phyloP scores from a whole-genome alignment of 2,113 vertebrate species.

The Eptesicus fuscus region DNA sequence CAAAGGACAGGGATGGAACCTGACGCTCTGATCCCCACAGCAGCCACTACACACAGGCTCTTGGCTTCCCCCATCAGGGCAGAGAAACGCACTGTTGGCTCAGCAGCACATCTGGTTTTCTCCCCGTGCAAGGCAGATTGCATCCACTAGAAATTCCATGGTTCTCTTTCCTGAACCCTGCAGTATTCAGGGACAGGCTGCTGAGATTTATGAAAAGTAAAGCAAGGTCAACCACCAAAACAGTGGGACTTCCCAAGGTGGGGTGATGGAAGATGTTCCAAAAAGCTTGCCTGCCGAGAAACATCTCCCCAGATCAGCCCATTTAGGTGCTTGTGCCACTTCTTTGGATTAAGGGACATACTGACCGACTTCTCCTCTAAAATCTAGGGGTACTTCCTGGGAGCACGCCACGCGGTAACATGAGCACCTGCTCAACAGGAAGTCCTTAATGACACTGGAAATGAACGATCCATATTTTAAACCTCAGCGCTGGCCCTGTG shows the following conservation, averaged over 20 bases:
- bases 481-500: neutral
- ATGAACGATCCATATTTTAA: neutral
- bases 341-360: neutral
- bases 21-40: slow-evolving; percentile 11
- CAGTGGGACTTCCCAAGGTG: neutral
- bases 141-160: neutral
- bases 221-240: neutral
- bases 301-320: neutral
- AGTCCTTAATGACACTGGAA: neutral
- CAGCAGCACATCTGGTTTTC: neutral
- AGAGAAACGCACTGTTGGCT: neutral
- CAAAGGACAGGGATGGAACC: slow-evolving; percentile 7
- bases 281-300: neutral
- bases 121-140: neutral
- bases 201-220: neutral
- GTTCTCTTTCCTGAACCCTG: neutral
- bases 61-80: neutral
- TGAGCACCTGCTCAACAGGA: neutral
- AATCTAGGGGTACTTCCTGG: neutral
- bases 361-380: neutral
- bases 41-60: neutral
- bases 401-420: neutral
- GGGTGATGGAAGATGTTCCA: neutral
- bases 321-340: neutral
- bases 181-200: neutral